These are phyloP conservation scores for Eueides isabella DNA, from an alignment of 1,140 invertebrate genomes.

Conservation along the genomic window DNA sequence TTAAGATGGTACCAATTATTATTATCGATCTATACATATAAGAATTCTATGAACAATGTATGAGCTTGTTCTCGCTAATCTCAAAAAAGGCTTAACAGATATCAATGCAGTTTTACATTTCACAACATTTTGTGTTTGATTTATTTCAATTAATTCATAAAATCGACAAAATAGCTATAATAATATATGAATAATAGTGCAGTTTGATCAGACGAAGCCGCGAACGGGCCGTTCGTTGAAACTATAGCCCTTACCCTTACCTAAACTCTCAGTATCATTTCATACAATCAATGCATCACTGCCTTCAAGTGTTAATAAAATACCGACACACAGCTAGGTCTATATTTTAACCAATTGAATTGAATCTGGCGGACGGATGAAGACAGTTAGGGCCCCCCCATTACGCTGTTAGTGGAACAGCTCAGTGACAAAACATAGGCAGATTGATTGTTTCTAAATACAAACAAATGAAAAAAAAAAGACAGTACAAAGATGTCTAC, in stretches of 20 bases:
- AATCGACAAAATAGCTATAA: too few relatives aligned
- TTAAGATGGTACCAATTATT: too few relatives aligned
- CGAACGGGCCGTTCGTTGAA: too few relatives aligned
- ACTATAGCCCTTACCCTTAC: background rate
- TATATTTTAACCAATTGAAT: conserved; percentile 48
- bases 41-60: too few relatives aligned
- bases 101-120: too few relatives aligned
- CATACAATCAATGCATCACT: background rate
- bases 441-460: conserved; percentile 18
- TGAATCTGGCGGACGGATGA: conserved; percentile 56
- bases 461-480: background rate
- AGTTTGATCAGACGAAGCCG: too few relatives aligned
- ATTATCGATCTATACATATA: too few relatives aligned
- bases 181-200: too few relatives aligned
- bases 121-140: too few relatives aligned
- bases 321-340: conserved; percentile 29
- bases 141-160: too few relatives aligned
- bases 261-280: background rate
- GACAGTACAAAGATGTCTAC: background rate
- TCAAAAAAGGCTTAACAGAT: too few relatives aligned
- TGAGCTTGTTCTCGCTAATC: too few relatives aligned
- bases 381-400: conserved; percentile 48
- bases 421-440: conserved; percentile 56
- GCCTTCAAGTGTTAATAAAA: conserved; percentile 27
- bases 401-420: conserved; percentile 47